Evolutionary conservation across 2,888 invertebrate genomes (phyloP), one percentile per base, ranked within the genome.

Genomic region (Ceratothoa steindachneri): DNA sequence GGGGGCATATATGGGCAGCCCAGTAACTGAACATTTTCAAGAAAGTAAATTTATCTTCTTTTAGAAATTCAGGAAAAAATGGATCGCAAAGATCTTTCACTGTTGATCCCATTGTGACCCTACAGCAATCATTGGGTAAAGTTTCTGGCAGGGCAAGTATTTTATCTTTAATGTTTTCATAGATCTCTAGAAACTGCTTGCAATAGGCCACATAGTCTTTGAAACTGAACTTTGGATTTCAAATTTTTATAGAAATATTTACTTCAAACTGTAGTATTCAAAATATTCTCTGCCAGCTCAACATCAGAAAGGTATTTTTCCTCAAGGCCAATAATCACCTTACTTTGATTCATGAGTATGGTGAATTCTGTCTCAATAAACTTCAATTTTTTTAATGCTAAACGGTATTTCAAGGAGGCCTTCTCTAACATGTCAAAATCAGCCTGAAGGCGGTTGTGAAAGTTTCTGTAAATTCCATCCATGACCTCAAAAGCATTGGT

Each of bases 81-180:
- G 31, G 28, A 31, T 77, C 77, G 29, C 74, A 68, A 4, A 77
- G 69, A 22, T 77, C 77, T 15, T 28, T 19, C 9, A 77, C 7
- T 12, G 68, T 68, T 5, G 77, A 77, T 12, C 65, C 55, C 66
- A 77, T 30, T 4, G 71, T 64, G n/a, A 77, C 53, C 9, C 74
- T 52, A 51, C 77, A 77, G 27, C 77, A 74, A 51, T 77, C 77
- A 0, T 77, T 74, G 27, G 74, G 69, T 1, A 24, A 19, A 28
- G 31, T 7, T 3, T 66, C 31, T 19, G 70, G 70, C 5, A 75
- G 65, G 3, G 22, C 52, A 19, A n/a, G 3, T 15, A 75, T 41
- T 19, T 29, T 31, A 4, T 29, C 30, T 22, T 53, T 64, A 3
- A 41, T 1, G 4, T 51, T 30, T 9, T 30, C 28, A 52, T 69